phyloP scores from a whole-genome alignment of 2,888 invertebrate species.

The Nowickia ferox region DNA sequence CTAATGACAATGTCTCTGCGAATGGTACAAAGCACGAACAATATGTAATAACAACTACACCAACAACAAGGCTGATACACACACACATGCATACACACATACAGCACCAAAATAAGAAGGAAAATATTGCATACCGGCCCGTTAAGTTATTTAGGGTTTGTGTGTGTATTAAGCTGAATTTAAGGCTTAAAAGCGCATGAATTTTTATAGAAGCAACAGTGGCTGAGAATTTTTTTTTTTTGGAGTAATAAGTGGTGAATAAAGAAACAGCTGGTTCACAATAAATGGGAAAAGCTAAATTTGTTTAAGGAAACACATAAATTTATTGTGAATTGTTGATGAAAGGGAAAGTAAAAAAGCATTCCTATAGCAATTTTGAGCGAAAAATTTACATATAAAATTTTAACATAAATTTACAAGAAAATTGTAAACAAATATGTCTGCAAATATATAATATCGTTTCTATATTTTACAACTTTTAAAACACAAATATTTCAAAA shows the following conservation, averaged over 20 bases:
- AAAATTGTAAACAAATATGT: too few species aligned
- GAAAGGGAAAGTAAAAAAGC: not conserved
- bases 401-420: not conserved
- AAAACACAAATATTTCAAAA: too few species aligned
- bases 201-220: constrained; percentile 69
- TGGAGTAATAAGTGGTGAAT: constrained; percentile 58
- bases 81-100: constrained; percentile 5
- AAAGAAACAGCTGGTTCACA: constrained; percentile 29
- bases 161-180: constrained; percentile 41
- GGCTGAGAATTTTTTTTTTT: constrained; percentile 26
- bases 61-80: not conserved
- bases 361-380: not conserved
- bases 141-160: constrained; percentile 24
- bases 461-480: too few species aligned
- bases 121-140: constrained; percentile 64
- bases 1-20: constrained; percentile 71
- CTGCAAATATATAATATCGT: too few species aligned
- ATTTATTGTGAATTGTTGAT: constrained; percentile 55
- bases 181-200: constrained; percentile 59
- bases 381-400: not conserved
- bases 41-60: constrained; percentile 42
- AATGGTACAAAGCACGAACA: constrained; percentile 37
- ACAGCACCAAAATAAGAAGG: constrained; percentile 1
- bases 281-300: constrained; percentile 26
- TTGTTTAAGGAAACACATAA: not conserved